Evolutionary conservation across 2,113 vertebrate species (phyloP).

Genomic region (Lophotis ruficrista): DNA sequence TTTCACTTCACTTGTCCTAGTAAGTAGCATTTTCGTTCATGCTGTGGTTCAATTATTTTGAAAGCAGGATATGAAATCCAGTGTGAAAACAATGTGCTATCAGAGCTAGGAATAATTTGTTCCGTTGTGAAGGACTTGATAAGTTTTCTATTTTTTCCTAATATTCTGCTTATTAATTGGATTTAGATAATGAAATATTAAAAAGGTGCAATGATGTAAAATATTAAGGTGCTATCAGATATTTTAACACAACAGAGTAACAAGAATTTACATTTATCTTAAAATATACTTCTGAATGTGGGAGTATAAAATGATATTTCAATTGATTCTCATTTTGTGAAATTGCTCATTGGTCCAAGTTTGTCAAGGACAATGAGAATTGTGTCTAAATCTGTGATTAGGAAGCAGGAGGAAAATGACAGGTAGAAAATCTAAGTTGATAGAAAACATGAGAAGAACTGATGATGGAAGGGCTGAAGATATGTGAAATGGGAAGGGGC

Average conservation of each 20-base stretch:
- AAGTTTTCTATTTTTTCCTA: background rate
- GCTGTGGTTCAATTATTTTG: background rate
- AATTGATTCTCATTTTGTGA: constrained; percentile 9
- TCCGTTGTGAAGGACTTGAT: background rate
- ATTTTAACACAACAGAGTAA: background rate
- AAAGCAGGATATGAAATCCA: background rate
- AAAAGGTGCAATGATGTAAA: background rate
- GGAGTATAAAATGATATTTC: constrained; percentile 1
- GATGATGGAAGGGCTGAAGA: background rate
- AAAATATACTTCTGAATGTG: background rate
- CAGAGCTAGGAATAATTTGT: background rate
- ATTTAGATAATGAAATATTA: background rate
- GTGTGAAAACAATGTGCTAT: background rate
- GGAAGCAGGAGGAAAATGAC: background rate
- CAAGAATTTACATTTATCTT: background rate
- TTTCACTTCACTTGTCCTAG: background rate
- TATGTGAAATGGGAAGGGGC: background rate
- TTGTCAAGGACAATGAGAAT: constrained; percentile 33
- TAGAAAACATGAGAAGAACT: background rate
- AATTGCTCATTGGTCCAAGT: background rate
- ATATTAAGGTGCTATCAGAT: background rate
- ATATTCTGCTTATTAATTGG: background rate
- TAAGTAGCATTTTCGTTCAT: background rate
- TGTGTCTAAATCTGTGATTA: constrained; percentile 19
- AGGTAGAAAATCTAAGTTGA: background rate